A percentile compares a stretch with the other conserved stretches of the same genome.
Conservation (phyloP, 1,140 invertebrate species). For the Paraescarpia echinospica region DNA sequence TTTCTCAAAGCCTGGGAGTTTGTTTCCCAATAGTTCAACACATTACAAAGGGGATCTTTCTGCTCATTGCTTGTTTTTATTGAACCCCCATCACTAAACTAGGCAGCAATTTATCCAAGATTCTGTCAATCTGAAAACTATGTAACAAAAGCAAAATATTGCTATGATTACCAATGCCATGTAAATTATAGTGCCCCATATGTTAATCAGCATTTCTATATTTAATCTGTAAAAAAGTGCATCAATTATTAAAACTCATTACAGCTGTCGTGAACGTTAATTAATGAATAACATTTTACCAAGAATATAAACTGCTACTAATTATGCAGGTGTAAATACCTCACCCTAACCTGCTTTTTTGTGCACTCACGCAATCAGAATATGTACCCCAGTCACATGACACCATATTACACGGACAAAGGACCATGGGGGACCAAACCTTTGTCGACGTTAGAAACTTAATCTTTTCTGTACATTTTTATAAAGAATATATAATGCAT, state of each 20-base stretch:
- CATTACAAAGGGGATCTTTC: too few relatives aligned
- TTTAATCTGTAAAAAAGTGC: background rate
- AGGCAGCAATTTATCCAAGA: background rate
- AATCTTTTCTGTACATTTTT: background rate
- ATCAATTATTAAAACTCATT: background rate
- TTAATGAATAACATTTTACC: background rate
- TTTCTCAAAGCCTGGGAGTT: too few relatives aligned
- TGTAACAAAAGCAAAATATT: background rate
- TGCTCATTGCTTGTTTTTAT: too few relatives aligned
- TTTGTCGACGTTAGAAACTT: background rate
- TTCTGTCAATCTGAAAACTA: background rate
- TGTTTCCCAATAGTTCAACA: too few relatives aligned
- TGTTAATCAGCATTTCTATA: background rate
- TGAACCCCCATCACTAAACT: background rate
- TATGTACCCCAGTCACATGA: background rate
- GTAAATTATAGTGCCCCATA: background rate
- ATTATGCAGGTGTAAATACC: background rate
- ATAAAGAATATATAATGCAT: background rate
- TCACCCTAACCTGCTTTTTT: background rate
- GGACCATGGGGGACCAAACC: background rate
- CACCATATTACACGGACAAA: background rate
- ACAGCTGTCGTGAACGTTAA: background rate
- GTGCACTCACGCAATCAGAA: background rate
- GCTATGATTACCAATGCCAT: background rate
- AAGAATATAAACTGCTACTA: background rate